A percentile compares a stretch with the other conserved stretches of the same genome.
Evolutionary conservation across 2,888 invertebrate genomes (phyloP).

Genomic region (Hirtodrosophila trivittata): DNA sequence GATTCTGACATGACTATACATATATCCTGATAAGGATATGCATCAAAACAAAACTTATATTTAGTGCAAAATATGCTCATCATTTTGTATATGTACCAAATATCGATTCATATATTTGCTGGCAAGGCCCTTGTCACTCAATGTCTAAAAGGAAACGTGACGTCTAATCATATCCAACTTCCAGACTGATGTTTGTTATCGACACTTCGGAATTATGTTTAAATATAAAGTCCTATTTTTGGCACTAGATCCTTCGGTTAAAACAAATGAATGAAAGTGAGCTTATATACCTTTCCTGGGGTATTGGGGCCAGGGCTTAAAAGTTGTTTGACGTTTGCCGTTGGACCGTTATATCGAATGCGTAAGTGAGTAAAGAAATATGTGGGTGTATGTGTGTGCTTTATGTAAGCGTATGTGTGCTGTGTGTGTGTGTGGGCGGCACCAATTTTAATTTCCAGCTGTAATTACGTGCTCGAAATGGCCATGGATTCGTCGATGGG

Average conservation of each 20-base stretch:
- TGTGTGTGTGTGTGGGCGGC: conserved; percentile 18
- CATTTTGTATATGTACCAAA: too few relatives aligned
- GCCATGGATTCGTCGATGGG: conserved; percentile 38
- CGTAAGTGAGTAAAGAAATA: not conserved
- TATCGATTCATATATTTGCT: too few relatives aligned
- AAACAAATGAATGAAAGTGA: not conserved
- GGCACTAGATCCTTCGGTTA: too few relatives aligned
- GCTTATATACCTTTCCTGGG: conserved; percentile 5
- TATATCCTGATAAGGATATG: too few relatives aligned
- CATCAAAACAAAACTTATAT: too few relatives aligned
- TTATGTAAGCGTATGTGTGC: conserved; percentile 7
- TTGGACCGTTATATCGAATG: conserved; percentile 6
- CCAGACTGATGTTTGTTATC: too few relatives aligned
- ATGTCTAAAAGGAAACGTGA: too few relatives aligned
- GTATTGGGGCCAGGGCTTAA: conserved; percentile 5
- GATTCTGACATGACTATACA: too few relatives aligned
- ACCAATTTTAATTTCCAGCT: conserved; percentile 65
- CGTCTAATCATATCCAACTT: too few relatives aligned
- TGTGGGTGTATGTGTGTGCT: conserved; percentile 8
- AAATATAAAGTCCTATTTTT: not conserved
- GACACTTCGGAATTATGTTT: not conserved
- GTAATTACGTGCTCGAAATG: conserved; percentile 64
- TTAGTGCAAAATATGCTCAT: too few relatives aligned
- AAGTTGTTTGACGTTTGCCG: conserved; percentile 33
- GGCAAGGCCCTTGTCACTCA: too few relatives aligned